Evolutionary conservation across 2,797 vertebrate genomes (phyloP).

Genomic region (Lepidocolaptes lacrymiger): DNA sequence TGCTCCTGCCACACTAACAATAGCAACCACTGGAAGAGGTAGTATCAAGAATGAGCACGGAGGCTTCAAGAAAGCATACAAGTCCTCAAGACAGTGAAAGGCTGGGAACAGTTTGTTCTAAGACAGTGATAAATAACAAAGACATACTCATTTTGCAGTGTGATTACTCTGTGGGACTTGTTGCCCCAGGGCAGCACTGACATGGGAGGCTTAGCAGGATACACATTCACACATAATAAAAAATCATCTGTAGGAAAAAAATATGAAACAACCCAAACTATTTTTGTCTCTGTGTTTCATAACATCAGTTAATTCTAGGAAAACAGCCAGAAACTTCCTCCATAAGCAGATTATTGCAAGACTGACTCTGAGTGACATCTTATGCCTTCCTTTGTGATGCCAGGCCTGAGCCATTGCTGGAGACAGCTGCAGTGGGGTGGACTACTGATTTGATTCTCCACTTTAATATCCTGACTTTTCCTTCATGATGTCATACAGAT

Average conservation of each 20-base stretch:
- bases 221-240: background rate
- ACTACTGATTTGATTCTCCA: conserved; percentile 35
- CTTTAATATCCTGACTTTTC: conserved; percentile 15
- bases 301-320: conserved; percentile 28
- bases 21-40: background rate
- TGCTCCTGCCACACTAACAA: background rate
- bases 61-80: background rate
- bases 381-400: background rate
- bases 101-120: background rate
- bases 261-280: background rate
- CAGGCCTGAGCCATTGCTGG: background rate
- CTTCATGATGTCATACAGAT: conserved; percentile 6
- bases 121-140: conserved; percentile 11
- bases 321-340: conserved; percentile 43
- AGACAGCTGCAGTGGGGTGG: conserved; percentile 18
- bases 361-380: background rate
- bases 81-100: background rate
- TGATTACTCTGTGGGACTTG: background rate
- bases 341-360: conserved; percentile 21
- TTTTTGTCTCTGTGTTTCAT: background rate
- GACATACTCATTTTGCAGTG: background rate
- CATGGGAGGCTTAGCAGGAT: background rate
- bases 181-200: conserved; percentile 5
- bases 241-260: background rate
- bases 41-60: background rate